A percentile compares a stretch with the other conserved stretches of the same genome.
Conservation (phyloP, 2,888 invertebrate species). For the Odontocolon sp. region DNA sequence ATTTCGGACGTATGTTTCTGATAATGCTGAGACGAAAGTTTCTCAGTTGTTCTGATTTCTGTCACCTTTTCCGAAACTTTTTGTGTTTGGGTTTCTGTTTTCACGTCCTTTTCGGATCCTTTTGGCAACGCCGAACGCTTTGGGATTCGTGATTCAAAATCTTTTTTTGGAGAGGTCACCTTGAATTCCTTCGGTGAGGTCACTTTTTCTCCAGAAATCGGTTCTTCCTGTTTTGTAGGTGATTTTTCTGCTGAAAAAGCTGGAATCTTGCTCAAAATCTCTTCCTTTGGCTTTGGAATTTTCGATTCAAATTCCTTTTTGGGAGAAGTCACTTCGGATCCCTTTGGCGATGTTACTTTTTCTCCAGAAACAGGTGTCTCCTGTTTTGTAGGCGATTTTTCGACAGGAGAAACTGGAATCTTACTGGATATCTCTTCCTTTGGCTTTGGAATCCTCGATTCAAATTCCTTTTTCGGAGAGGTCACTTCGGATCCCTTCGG, state of each 20-base stretch:
- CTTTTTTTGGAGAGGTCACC: too few relatives aligned
- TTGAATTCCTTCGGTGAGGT: too few relatives aligned
- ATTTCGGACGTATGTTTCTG: conserved; percentile 68
- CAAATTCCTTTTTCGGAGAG: conserved; percentile 65
- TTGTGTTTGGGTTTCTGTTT: conserved; percentile 41
- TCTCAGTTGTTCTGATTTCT: conserved; percentile 71
- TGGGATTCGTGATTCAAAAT: conserved; percentile 74
- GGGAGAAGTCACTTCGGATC: too few relatives aligned
- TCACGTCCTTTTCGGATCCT: conserved; percentile 59
- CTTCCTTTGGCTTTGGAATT: conserved; percentile 74
- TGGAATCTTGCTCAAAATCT: too few relatives aligned
- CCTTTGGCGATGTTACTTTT: too few relatives aligned
- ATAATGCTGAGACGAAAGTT: conserved; percentile 67
- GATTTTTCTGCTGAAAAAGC: too few relatives aligned
- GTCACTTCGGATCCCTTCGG: conserved; percentile 4
- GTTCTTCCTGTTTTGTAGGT: too few relatives aligned
- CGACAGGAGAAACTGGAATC: too few relatives aligned
- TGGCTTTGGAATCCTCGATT: conserved; percentile 74
- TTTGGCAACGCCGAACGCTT: conserved; percentile 61
- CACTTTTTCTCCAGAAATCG: too few relatives aligned
- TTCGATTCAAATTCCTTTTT: conserved; percentile 73
- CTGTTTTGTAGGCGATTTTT: too few relatives aligned
- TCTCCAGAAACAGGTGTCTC: too few relatives aligned
- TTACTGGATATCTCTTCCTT: too few relatives aligned
- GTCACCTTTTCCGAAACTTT: conserved; percentile 59